A percentile compares a stretch with the other conserved stretches of the same genome.
These are phyloP conservation scores for Semaprochilodus insignis DNA, from an alignment of 2,797 vertebrate genomes.

Conservation along the genomic window DNA sequence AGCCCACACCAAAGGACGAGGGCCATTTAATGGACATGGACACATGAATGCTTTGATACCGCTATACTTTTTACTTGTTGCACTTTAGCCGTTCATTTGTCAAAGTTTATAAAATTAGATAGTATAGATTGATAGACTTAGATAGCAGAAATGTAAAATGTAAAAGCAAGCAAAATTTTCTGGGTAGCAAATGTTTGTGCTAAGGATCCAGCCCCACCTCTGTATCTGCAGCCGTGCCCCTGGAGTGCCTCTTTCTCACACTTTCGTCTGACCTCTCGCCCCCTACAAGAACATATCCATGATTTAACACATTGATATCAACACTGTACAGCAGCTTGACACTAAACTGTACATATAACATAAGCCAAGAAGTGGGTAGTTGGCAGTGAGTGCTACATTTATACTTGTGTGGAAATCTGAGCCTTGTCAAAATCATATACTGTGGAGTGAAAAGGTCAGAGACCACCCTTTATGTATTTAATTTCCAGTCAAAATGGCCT, in stretches of 20 bases:
- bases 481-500: no score
- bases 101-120: background rate
- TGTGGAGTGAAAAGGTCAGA: no score
- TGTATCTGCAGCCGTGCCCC: conserved; percentile 17
- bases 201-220: conserved; percentile 40
- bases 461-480: no score
- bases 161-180: background rate
- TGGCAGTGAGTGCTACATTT: background rate
- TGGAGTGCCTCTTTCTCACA: conserved; percentile 17
- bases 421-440: background rate
- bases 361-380: background rate
- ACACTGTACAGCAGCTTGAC: conserved; percentile 10
- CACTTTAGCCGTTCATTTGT: background rate
- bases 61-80: background rate
- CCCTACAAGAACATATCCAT: conserved; percentile 43
- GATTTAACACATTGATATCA: conserved; percentile 24
- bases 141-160: background rate
- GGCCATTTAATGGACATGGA: conserved; percentile 26
- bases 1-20: background rate
- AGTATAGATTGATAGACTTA: no score
- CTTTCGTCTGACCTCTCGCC: conserved; percentile 22
- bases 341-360: conserved; percentile 6
- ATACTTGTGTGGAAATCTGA: background rate
- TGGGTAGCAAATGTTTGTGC: background rate
- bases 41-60: background rate